These are phyloP conservation scores for Parambassis ranga DNA, from an alignment of 2,797 vertebrate genomes.

Conservation along the genomic window DNA sequence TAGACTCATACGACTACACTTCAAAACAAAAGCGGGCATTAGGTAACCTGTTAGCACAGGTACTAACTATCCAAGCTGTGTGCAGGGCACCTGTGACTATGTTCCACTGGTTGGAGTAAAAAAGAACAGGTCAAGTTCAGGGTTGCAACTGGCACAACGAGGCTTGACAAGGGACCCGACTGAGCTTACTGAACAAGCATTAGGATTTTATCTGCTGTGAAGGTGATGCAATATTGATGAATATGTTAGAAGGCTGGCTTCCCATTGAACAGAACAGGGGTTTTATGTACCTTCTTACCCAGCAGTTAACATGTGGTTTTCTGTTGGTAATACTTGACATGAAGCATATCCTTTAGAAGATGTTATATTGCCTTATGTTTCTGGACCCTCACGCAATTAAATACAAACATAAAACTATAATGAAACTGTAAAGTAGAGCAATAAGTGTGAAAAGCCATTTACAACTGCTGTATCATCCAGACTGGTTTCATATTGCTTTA, in stretches of 20 bases:
- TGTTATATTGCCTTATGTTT: conserved; percentile 64
- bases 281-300: conserved; percentile 32
- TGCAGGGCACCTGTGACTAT: conserved; percentile 40
- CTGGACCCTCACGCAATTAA: conserved; percentile 36
- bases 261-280: conserved; percentile 24
- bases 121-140: conserved; percentile 34
- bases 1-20: conserved; percentile 39
- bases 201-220: conserved; percentile 34
- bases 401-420: conserved; percentile 39
- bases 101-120: conserved; percentile 40
- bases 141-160: conserved; percentile 7
- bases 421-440: conserved; percentile 67
- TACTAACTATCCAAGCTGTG: conserved; percentile 49
- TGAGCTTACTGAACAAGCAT: conserved; percentile 28
- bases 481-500: conserved; percentile 63
- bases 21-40: conserved; percentile 73
- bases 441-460: conserved; percentile 61
- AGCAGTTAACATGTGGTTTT: conserved; percentile 35
- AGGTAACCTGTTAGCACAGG: conserved; percentile 69
- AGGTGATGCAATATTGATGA: conserved; percentile 47
- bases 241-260: conserved; percentile 31
- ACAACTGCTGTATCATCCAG: conserved; percentile 33
- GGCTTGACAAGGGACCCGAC: conserved; percentile 15
- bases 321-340: conserved; percentile 48
- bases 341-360: conserved; percentile 64